A percentile compares a stretch with the other conserved stretches of the same genome.
Evolutionary conservation across 2,113 vertebrate genomes (phyloP).

Genomic region (Beaufortia kweichowensis): DNA sequence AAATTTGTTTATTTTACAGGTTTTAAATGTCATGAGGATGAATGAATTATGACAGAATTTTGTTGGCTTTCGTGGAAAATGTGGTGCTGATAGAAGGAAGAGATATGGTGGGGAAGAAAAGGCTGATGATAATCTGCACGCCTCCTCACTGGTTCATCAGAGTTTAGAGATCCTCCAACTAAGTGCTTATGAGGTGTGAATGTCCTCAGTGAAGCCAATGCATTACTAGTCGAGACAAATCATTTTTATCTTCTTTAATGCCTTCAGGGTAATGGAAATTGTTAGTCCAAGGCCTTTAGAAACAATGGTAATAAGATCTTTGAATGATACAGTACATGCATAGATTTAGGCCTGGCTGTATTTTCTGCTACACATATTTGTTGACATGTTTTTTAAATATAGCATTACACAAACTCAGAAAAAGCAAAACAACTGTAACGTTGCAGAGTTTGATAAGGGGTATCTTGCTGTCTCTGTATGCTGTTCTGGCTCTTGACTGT

Average conservation of each 20-base stretch:
- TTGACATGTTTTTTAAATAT: too few relatives aligned
- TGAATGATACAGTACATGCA: neutral
- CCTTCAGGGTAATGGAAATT: neutral
- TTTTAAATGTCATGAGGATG: too few relatives aligned
- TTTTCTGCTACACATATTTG: neutral
- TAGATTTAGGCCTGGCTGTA: neutral
- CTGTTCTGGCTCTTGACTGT: constrained; percentile 10
- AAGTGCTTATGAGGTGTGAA: constrained; percentile 11
- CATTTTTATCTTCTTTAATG: neutral
- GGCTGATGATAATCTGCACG: neutral
- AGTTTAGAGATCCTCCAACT: neutral
- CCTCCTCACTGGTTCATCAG: neutral
- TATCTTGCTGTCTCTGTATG: constrained; percentile 18
- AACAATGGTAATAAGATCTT: neutral
- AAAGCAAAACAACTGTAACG: too few relatives aligned
- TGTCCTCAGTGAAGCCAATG: neutral
- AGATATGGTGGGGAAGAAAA: constrained; percentile 6
- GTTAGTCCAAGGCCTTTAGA: neutral
- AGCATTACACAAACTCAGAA: too few relatives aligned
- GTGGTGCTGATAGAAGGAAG: neutral
- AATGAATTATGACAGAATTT: neutral
- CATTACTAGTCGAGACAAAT: neutral
- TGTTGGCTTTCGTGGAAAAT: neutral
- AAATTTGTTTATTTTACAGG: too few relatives aligned
- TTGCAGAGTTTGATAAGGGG: neutral